Conservation (phyloP, 1,140 invertebrate genomes). For the Heliconius congener region DNA sequence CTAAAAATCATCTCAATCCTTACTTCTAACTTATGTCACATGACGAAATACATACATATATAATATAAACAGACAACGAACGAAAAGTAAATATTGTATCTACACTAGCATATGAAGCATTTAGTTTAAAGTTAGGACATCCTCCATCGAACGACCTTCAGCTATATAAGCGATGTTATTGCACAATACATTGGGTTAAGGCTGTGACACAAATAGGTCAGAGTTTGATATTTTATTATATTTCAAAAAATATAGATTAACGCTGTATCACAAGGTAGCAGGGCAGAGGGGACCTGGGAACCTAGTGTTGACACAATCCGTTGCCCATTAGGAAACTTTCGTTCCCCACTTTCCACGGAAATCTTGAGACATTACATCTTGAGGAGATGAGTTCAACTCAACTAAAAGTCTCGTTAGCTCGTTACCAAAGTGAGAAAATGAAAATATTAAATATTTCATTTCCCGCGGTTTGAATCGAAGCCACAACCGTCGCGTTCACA, state of each 20-base stretch:
- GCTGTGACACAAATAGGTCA: slow-evolving; percentile 28
- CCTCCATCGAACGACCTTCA: slow-evolving; percentile 20
- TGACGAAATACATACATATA: background rate
- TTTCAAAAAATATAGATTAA: background rate
- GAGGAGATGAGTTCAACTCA: too few species aligned
- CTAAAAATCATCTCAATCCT: too few species aligned
- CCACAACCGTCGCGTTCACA: too few species aligned
- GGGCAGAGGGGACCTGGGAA: background rate
- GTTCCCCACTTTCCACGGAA: too few species aligned
- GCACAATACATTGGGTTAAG: slow-evolving; percentile 31
- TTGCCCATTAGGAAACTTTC: too few species aligned
- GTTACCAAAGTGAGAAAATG: too few species aligned
- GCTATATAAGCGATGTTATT: slow-evolving; percentile 24
- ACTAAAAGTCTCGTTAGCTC: too few species aligned
- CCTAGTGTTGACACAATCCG: background rate
- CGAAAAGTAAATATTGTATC: background rate
- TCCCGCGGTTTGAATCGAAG: too few species aligned
- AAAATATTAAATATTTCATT: too few species aligned
- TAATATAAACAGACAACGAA: background rate
- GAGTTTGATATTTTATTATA: background rate
- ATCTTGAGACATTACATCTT: too few species aligned
- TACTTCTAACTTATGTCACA: background rate
- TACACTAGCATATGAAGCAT: background rate
- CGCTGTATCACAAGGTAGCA: background rate
- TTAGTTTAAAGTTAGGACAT: slow-evolving; percentile 21